A percentile compares a stretch with the other conserved stretches of the same genome.
phyloP scores from a whole-genome alignment of 2,797 vertebrate genomes.

The Acanthis flammea region DNA sequence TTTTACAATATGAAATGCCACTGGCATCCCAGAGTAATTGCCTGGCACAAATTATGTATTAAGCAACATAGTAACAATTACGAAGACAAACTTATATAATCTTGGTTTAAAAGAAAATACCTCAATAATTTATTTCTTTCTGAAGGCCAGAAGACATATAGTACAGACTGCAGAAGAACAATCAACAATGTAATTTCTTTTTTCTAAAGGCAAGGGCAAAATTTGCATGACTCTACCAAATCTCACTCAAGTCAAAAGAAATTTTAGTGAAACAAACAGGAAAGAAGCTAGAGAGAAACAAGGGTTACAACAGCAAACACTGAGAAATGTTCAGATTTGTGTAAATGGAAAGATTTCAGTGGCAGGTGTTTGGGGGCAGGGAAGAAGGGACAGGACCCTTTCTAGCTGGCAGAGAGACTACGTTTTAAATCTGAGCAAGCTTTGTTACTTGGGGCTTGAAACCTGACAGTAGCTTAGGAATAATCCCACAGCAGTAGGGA shows the following conservation, averaged over 20 bases:
- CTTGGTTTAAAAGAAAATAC: background rate
- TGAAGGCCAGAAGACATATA: background rate
- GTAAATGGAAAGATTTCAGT: background rate
- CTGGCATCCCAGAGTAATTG: background rate
- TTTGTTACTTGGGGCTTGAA: background rate
- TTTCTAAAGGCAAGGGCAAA: background rate
- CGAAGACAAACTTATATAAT: background rate
- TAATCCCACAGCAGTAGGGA: background rate
- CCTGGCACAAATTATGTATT: background rate
- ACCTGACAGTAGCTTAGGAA: background rate
- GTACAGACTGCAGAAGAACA: background rate
- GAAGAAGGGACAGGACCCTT: background rate
- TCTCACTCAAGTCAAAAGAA: background rate
- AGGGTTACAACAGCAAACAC: background rate
- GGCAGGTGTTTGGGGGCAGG: background rate
- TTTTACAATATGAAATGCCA: background rate
- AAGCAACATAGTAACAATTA: background rate
- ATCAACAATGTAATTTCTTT: background rate
- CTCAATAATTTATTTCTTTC: background rate
- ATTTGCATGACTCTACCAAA: background rate
- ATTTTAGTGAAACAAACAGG: background rate
- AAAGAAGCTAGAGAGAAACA: background rate
- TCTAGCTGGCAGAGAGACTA: background rate
- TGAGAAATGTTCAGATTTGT: background rate
- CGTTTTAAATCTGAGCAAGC: background rate